These are phyloP conservation scores for Mythimna albipuncta DNA, from an alignment of 2,888 invertebrate species.

Conservation along the genomic window DNA sequence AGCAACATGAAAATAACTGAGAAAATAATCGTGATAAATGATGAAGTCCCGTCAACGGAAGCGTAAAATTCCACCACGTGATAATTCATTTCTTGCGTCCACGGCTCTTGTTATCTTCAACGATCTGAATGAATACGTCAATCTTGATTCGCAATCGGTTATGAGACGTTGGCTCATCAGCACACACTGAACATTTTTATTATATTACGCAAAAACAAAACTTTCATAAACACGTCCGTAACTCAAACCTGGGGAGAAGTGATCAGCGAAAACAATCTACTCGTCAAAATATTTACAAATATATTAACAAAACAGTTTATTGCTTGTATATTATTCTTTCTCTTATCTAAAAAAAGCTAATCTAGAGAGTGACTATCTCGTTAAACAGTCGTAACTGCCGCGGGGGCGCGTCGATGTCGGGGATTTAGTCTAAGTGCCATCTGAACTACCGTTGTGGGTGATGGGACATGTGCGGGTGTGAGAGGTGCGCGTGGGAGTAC, in stretches of 20 bases:
- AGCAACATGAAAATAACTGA: constrained; percentile 44
- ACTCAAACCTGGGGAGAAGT: constrained; percentile 77
- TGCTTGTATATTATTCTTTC: constrained; percentile 82
- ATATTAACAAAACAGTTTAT: constrained; percentile 84
- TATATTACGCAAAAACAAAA: constrained; percentile 72
- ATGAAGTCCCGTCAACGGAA: constrained; percentile 68
- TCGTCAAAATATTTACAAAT: constrained; percentile 83
- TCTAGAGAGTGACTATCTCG: constrained; percentile 86
- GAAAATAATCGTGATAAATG: constrained; percentile 63
- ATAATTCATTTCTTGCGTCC: constrained; percentile 76
- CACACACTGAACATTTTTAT: constrained; percentile 65
- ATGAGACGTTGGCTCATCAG: constrained; percentile 67
- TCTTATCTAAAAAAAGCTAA: constrained; percentile 80
- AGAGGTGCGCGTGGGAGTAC: constrained; percentile 89
- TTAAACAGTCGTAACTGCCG: constrained; percentile 75
- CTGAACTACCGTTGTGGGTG: constrained; percentile 95
- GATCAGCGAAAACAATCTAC: constrained; percentile 73
- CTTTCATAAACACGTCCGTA: constrained; percentile 70
- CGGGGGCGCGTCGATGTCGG: constrained; percentile 63
- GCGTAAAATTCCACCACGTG: constrained; percentile 73
- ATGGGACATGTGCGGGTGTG: constrained; percentile 94
- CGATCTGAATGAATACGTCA: constrained; percentile 81
- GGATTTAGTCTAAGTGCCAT: constrained; percentile 78
- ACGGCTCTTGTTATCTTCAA: constrained; percentile 71
- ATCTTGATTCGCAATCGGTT: constrained; percentile 76